Base-by-base conservation (phyloP, 2,113 vertebrate species). In the Pyrgilauda ruficollis region DNA sequence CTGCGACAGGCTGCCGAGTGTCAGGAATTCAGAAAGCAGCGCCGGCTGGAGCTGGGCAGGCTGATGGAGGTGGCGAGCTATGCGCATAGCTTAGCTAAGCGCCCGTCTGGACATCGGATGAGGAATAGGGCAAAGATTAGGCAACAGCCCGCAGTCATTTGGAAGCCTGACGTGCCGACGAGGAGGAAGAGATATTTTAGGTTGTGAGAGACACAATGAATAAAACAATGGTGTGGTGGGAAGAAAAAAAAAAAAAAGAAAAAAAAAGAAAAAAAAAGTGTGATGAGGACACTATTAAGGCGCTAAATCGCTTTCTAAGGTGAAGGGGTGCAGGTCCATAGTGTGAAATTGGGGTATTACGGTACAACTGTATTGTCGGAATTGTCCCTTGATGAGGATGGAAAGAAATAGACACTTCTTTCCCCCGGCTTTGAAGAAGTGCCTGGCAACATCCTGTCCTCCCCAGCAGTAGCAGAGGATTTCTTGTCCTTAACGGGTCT, bases 11-110 rank as follows among this genome's bases (percentile, higher is more conserved):
- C 72, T 64, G 96, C 81, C 0, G 62, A 97, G 93, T 92, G 95
- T 52, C 68, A 88, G 93, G 90, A 88, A 90, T 88, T 81, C 75
- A 10, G 82, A 41, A 20, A 52, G 15, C 17, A 83, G 82, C 58
- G 16, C 44, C 0, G 3, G 90, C 74, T 52, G 77, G 70, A 81
- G 76, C 69, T 90, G 89, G 49, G 72, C 53, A 61, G 74, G 19
- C 53, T 61, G 87, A 82, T 37, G 47, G 85, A 63, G 22, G 47
- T 6, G 69, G 84, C 0, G 15, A 94, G 82, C 50, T 83, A 35
- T 77, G 94, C 61, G 84, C 87, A 49, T 26, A 87, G 81, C 70
- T 96, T 22, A 91, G 91, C 94, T 95, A 87, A 96, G 89, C 87
- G 76, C 84, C 28, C 3, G 46, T 61, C 93, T 76, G 2, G 12